These are phyloP conservation scores for Oryzias woworae DNA, from an alignment of 2,113 vertebrate genomes.

Conservation along the genomic window DNA sequence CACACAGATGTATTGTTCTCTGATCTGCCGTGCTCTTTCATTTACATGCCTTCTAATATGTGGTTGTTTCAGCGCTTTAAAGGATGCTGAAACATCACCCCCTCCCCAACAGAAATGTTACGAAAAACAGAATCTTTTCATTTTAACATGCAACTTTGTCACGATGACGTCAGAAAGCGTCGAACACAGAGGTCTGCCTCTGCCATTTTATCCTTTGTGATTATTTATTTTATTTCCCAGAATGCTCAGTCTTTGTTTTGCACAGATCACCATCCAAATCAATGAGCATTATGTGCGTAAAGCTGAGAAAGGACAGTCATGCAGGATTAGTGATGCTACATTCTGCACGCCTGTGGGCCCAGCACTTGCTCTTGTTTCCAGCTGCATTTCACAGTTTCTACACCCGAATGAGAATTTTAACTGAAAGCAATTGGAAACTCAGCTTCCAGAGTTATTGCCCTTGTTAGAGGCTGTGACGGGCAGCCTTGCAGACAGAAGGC, in stretches of 20 bases:
- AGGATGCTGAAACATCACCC: neutral
- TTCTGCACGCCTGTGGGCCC: neutral
- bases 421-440: neutral
- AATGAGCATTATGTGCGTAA: slow-evolving; percentile 1
- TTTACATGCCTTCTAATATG: slow-evolving; percentile 31
- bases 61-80: neutral
- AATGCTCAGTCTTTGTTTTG: slow-evolving; percentile 10
- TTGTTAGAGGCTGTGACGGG: neutral
- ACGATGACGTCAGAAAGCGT: slow-evolving; percentile 3
- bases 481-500: neutral
- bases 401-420: slow-evolving; percentile 7
- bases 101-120: too few relatives aligned
- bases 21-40: slow-evolving; percentile 38
- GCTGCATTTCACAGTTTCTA: slow-evolving; percentile 11
- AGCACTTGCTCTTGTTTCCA: slow-evolving; percentile 12
- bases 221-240: too few relatives aligned
- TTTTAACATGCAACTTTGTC: neutral
- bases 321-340: slow-evolving; percentile 5
- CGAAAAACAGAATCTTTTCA: neutral
- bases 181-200: too few relatives aligned
- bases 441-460: neutral
- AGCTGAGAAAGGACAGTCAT: neutral
- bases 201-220: too few relatives aligned
- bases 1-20: slow-evolving; percentile 17
- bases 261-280: slow-evolving; percentile 22